Conservation (phyloP, 2,888 invertebrate species). For the Operophtera brumata region DNA sequence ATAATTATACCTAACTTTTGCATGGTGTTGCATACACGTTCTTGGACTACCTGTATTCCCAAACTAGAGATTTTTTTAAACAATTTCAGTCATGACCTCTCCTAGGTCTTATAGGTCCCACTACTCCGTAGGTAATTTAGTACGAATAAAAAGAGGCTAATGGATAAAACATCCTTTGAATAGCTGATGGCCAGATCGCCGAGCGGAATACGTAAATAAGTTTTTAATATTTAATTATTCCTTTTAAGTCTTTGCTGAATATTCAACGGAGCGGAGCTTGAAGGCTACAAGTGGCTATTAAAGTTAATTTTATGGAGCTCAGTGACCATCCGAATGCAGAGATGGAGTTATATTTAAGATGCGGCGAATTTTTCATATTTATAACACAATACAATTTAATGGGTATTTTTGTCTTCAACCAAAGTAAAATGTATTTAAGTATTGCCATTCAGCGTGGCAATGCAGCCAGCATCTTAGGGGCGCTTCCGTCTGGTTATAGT, state of each 20-base stretch:
- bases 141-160: constrained; percentile 43
- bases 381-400: too few species aligned
- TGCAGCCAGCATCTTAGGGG: too few species aligned
- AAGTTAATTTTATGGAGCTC: constrained; percentile 37
- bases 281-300: constrained; percentile 38
- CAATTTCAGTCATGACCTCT: too few species aligned
- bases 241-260: constrained; percentile 64
- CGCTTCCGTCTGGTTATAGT: too few species aligned
- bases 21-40: too few species aligned
- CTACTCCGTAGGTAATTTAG: background rate
- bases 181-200: constrained; percentile 59
- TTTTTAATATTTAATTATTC: constrained; percentile 75
- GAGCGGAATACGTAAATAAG: constrained; percentile 69
- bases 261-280: constrained; percentile 57
- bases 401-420: too few species aligned
- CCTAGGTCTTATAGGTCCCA: background rate
- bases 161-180: constrained; percentile 67
- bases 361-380: background rate
- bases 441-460: too few species aligned
- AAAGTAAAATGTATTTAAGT: too few species aligned
- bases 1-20: too few species aligned
- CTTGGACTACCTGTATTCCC: too few species aligned
- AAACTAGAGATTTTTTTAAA: too few species aligned
- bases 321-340: constrained; percentile 30
- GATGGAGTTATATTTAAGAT: constrained; percentile 10